Evolutionary conservation across 1,140 invertebrate species (phyloP).

Genomic region (Varroa destructor): DNA sequence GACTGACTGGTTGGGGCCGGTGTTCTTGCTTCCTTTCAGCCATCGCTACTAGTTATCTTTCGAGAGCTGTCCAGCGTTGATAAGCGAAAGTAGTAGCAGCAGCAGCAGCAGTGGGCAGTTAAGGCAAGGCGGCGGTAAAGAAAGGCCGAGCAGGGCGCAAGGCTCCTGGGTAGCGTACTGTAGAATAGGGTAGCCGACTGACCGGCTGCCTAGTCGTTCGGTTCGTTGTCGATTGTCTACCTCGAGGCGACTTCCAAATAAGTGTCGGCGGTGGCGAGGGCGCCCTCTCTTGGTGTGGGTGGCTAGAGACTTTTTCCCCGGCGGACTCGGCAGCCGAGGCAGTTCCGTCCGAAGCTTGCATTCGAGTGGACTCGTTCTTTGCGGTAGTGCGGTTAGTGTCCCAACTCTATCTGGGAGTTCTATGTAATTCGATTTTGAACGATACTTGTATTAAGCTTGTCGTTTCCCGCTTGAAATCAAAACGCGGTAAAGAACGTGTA

Average conservation of each 20-base stretch:
- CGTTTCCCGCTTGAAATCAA: not conserved
- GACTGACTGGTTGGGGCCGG: no score
- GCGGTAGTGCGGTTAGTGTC: slow-evolving; percentile 23
- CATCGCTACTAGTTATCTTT: no score
- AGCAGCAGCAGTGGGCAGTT: no score
- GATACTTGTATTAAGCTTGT: not conserved
- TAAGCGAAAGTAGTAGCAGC: no score
- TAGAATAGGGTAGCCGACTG: no score
- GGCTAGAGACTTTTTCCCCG: slow-evolving; percentile 19
- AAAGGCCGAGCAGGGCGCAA: no score
- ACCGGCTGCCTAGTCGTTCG: no score
- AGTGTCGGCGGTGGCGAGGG: slow-evolving; percentile 6
- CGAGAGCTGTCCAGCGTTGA: no score
- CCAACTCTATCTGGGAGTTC: not conserved
- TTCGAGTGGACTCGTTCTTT: slow-evolving; percentile 27
- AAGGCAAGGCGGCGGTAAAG: no score
- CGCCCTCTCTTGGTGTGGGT: slow-evolving; percentile 24
- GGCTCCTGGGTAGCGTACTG: no score
- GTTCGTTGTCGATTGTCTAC: no score
- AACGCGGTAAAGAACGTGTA: not conserved
- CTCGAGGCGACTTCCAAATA: slow-evolving; percentile 21
- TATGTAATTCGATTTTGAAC: not conserved
- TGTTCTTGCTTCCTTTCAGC: no score
- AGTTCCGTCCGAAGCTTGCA: slow-evolving; percentile 14
- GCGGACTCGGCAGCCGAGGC: not conserved